Evolutionary conservation across 2,888 invertebrate genomes (phyloP), one percentile per base, ranked within the genome.

Genomic region (Rhogogaster chlorosoma): DNA sequence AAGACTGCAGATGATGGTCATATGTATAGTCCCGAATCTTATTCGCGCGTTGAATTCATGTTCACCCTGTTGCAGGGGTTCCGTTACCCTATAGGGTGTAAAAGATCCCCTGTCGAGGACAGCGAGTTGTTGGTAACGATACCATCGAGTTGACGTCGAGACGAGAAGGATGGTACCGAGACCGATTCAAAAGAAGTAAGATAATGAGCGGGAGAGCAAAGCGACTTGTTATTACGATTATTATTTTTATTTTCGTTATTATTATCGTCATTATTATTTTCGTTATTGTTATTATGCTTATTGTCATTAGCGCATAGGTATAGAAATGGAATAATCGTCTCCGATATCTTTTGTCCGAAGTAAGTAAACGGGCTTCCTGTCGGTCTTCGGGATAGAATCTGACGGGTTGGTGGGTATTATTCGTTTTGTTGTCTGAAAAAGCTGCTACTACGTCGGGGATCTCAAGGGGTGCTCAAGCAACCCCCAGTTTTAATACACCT

Each of bases 261-360:
- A 82, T 82, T 67, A 45, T 67, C 15, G 67, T 57, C 32, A 57
- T 61, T 67, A 29, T 83, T 67, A 67, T 45, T 70, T 10, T 83
- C 70, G n/a, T 83, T 83, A 83, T 83, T 45, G 67, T 88, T 88
- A 87, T 91, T 89, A 88, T 88, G 88, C 88, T 89, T 89, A 91
- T 89, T 89, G 90, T 91, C 91, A 90, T 92, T 91, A 91, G 89
- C 89, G 90, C 89, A 87, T 87, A 89, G 49, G 82, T 89, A 88
- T 90, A 91, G 80, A 80, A 91, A 90, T 91, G 91, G 89, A 91
- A 91, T 92, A 91, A 91, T 91, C 88, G 87, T 86, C 88, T 85
- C 71, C 86, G 86, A 86, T 86, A 87, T 85, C 89, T 87, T 89
- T 90, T 89, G 89, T 90, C 88, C 85, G 75, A 36, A 64, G 71